Conservation (phyloP, 2,797 vertebrate species). For the Balearica regulorum region DNA sequence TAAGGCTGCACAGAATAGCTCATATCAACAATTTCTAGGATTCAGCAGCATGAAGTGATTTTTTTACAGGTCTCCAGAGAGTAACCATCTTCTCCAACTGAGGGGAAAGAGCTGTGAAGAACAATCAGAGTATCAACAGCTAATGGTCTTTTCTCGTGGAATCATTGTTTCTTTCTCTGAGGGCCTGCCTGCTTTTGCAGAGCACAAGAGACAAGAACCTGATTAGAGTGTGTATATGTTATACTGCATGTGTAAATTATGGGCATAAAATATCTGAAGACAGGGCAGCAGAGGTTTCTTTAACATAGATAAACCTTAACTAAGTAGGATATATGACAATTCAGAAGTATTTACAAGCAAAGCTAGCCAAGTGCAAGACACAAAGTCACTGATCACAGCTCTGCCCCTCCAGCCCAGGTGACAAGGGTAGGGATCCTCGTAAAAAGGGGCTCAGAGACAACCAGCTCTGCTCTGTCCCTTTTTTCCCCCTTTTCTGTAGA, state of each 20-base stretch:
- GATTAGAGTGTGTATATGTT: neutral
- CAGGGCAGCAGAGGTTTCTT: neutral
- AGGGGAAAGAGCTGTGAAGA: neutral
- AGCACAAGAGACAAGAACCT: neutral
- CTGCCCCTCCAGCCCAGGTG: neutral
- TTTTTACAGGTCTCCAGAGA: neutral
- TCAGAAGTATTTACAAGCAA: neutral
- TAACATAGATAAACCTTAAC: neutral
- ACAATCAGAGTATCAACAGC: neutral
- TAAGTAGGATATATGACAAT: neutral
- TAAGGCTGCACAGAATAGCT: neutral
- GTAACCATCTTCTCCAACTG: neutral
- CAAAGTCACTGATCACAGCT: neutral
- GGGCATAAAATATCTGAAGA: neutral
- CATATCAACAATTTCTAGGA: neutral
- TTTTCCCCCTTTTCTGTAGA: neutral
- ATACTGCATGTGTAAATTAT: neutral
- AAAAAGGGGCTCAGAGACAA: neutral
- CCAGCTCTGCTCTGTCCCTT: neutral
- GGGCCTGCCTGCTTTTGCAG: neutral
- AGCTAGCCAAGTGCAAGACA: neutral
- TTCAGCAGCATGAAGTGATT: neutral
- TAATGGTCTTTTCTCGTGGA: neutral
- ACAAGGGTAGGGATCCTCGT: neutral
- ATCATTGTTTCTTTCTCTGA: neutral